A percentile compares a stretch with the other conserved stretches of the same genome.
These are phyloP conservation scores for Isotomurus palustris DNA, from an alignment of 2,888 invertebrate genomes.

Conservation along the genomic window DNA sequence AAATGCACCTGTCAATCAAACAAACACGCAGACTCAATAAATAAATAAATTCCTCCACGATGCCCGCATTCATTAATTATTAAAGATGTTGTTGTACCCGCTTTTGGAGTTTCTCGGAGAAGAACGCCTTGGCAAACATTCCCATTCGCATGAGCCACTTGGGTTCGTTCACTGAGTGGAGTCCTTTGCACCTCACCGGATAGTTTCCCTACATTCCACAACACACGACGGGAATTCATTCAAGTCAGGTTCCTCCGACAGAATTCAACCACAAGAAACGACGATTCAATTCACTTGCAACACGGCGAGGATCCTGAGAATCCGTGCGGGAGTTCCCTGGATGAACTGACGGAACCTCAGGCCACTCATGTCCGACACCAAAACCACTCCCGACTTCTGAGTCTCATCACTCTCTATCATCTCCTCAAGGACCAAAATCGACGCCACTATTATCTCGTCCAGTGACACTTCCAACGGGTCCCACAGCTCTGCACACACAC, in stretches of 20 bases:
- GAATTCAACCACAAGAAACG: too few species aligned
- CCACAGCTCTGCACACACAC: background rate
- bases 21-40: background rate
- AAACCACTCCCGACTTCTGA: background rate
- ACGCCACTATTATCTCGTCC: background rate
- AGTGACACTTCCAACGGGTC: background rate
- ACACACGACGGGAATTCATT: background rate
- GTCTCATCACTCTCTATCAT: background rate
- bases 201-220: background rate
- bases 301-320: background rate
- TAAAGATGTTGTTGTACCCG: background rate
- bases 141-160: background rate
- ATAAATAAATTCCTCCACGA: background rate
- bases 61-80: background rate
- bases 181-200: background rate
- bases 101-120: background rate
- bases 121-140: background rate
- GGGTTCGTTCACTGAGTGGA: background rate
- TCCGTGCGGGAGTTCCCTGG: background rate
- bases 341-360: background rate
- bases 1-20: background rate
- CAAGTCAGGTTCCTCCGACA: too few species aligned
- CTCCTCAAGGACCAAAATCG: background rate
- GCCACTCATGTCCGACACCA: background rate
- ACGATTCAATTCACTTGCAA: background rate